A percentile compares a stretch with the other conserved stretches of the same genome.
Conservation (phyloP, 2,113 vertebrate genomes). For the Gymnorhina tibicen region DNA sequence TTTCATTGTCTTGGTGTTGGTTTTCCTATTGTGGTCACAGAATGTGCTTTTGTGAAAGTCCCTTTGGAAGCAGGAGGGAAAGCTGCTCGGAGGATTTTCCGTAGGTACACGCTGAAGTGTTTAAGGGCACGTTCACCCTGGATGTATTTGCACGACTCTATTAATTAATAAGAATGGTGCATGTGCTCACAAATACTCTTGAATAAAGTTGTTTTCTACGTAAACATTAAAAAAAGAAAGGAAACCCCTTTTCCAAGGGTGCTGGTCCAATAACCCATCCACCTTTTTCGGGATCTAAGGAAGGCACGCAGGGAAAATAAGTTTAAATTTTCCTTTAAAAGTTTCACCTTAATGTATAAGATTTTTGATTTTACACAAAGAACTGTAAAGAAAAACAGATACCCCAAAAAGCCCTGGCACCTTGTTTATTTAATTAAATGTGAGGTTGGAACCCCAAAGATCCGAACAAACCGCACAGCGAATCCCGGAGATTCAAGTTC, state of each 20-base stretch:
- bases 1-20: rapidly evolving
- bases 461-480: not conserved
- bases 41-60: not conserved
- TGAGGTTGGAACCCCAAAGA: not conserved
- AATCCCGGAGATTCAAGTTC: not conserved
- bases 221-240: not conserved
- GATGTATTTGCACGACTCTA: not conserved
- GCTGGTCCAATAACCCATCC: too few relatives aligned
- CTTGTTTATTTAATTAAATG: not conserved
- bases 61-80: not conserved
- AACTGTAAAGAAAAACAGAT: not conserved
- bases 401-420: not conserved
- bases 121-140: not conserved
- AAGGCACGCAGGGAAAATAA: not conserved
- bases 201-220: not conserved
- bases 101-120: rapidly evolving
- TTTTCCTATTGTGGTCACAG: not conserved
- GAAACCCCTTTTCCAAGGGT: not conserved
- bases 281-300: not conserved
- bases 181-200: not conserved
- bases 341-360: not conserved
- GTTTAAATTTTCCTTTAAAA: not conserved
- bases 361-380: not conserved
- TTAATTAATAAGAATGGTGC: not conserved
- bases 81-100: not conserved